Base-by-base conservation (phyloP, 1,140 invertebrate genomes). In the Panonychus citri region DNA sequence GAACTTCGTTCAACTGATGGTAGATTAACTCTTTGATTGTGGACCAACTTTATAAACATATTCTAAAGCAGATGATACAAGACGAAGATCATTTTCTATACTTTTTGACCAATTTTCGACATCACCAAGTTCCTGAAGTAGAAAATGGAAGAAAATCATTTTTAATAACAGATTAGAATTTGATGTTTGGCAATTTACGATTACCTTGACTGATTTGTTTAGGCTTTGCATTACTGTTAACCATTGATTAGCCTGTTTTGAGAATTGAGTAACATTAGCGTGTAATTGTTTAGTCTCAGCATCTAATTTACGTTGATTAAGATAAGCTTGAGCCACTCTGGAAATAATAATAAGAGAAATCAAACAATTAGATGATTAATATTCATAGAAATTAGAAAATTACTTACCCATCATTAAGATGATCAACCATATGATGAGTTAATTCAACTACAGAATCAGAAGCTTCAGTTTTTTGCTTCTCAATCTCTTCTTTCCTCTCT, bases 51-150 rank as follows among this genome's bases (percentile, higher is more conserved):
- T 90, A 69, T 96, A 95, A 21, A 87, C 88, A 73, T 87, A 83
- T 74, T 96, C 89, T 53, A 98, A 73, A 26, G 88, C 86, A 64
- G 81, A 82, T 28, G 86, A 85, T 61, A 97, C 84, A 0, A 83
- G 82, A 69, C 81, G 79, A 79, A 97, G 91, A 69, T 99, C 94
- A 51, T 80, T 80, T 72, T 98, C 93, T 62, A 99, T 98, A 60
- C 83, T 91, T 61, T 81, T 78, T 0, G 93, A 86, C 93, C 93
- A 99, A 70, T 94, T 96, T 69, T 97, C 89, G 10, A 94, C 90
- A 76, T 99, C 91, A 15, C 94, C 94, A 50, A 99, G 79, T 76
- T 98, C 91, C 76, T 75, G 53, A 60, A 65, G 50, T 34, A 54
- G 53, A 46, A 40, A 19, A 26, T 25, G 43, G 19, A 1, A 61